Percentiles rank a stretch among this genome's conserved stretches.
These are phyloP conservation scores for Drosophila carrolli DNA, from an alignment of 1,140 invertebrate species.

Conservation along the genomic window DNA sequence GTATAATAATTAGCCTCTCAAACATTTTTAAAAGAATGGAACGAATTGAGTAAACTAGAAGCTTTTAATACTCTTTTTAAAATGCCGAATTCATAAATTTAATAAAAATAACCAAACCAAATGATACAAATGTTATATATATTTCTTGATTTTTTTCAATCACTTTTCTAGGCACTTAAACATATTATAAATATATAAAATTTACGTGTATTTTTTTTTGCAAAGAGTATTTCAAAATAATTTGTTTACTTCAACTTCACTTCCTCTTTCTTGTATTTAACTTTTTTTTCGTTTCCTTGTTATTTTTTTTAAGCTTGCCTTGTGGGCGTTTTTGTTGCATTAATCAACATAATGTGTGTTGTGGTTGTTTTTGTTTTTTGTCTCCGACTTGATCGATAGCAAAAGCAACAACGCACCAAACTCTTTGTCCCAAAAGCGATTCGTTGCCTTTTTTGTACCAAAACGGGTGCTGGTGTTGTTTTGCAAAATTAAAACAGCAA, in stretches of 20 bases:
- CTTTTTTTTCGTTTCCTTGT: constrained; percentile 12
- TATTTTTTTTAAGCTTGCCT: constrained; percentile 15
- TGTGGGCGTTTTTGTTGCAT: constrained; percentile 66
- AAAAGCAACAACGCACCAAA: constrained; percentile 40
- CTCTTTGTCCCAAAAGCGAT: constrained; percentile 42
- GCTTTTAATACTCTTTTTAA: too few relatives aligned
- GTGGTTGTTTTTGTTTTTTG: constrained; percentile 38
- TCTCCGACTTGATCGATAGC: constrained; percentile 41
- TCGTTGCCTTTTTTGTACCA: constrained; percentile 37
- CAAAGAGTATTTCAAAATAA: background rate
- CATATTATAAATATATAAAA: too few relatives aligned
- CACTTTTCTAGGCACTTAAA: too few relatives aligned
- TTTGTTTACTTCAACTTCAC: background rate
- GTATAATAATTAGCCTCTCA: too few relatives aligned
- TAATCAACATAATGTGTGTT: constrained; percentile 65
- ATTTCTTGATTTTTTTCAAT: too few relatives aligned
- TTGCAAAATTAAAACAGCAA: constrained; percentile 77
- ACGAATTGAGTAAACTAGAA: too few relatives aligned
- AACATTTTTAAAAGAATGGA: too few relatives aligned
- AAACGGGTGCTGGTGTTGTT: constrained; percentile 41
- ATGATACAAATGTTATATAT: too few relatives aligned
- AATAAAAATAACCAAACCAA: too few relatives aligned
- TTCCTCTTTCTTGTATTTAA: constrained; percentile 11
- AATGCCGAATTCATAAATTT: too few relatives aligned
- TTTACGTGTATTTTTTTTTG: background rate